Evolutionary conservation across 2,888 invertebrate genomes (phyloP).

Genomic region (Deilephila porcellus): DNA sequence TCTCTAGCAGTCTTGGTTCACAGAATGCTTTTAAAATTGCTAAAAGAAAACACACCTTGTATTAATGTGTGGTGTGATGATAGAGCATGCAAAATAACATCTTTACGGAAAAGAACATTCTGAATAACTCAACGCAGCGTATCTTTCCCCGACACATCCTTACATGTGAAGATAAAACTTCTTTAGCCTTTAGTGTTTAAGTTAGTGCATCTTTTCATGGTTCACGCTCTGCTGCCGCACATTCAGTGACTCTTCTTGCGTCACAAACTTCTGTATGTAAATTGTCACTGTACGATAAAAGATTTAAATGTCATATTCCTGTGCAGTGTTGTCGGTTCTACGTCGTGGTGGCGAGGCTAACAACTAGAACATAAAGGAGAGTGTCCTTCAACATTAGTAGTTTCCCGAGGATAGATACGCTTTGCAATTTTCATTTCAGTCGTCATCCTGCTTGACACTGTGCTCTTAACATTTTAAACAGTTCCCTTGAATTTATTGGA

Average conservation of each 20-base stretch:
- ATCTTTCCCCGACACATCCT: slow-evolving; percentile 18
- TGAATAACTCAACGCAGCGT: slow-evolving; percentile 18
- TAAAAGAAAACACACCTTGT: neutral
- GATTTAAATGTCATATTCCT: slow-evolving; percentile 39
- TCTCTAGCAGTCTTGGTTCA: neutral
- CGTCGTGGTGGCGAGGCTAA: slow-evolving; percentile 65
- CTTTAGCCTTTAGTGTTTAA: slow-evolving; percentile 43
- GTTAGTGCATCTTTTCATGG: slow-evolving; percentile 67
- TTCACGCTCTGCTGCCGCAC: slow-evolving; percentile 75
- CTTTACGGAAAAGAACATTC: slow-evolving; percentile 5
- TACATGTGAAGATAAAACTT: slow-evolving; percentile 29
- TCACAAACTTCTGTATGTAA: slow-evolving; percentile 46
- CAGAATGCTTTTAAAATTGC: neutral
- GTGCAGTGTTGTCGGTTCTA: slow-evolving; percentile 33
- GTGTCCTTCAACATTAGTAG: slow-evolving; percentile 74
- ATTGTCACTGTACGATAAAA: slow-evolving; percentile 49
- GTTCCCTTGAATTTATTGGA: slow-evolving; percentile 42
- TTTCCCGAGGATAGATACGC: slow-evolving; percentile 68
- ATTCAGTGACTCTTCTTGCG: slow-evolving; percentile 68
- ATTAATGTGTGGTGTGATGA: neutral
- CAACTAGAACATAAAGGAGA: slow-evolving; percentile 75
- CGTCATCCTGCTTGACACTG: slow-evolving; percentile 54
- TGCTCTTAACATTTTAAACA: slow-evolving; percentile 55
- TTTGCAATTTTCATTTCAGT: slow-evolving; percentile 74
- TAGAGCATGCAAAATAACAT: neutral